Evolutionary conservation across 2,797 vertebrate species (phyloP), one percentile per base, ranked within the genome.

Genomic region (Cyprinella venusta): DNA sequence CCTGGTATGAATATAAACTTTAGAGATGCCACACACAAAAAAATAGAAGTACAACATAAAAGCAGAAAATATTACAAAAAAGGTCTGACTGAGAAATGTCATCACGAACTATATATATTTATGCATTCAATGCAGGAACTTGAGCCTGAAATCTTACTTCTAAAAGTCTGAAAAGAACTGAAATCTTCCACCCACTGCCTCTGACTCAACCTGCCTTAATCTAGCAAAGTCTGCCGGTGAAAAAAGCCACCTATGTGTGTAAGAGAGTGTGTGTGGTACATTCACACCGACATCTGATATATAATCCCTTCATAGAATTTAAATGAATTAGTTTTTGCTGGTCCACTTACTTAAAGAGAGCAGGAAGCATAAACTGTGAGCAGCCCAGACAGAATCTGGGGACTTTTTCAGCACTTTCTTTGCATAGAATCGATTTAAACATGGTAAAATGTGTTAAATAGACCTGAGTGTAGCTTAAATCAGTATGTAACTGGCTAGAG

Each of bases 181-280:
- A 70, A 81, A 85, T 80, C 77, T 80, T 76, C 76, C 80, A 75
- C 86, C 79, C 76, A 82, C 86, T 56, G 71, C 64, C 76, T 82
- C 83, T 87, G 83, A 87, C 83, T 85, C 83, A 87, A 71, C 77
- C 40, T 75, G 75, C 61, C 78, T 82, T 79, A 80, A 80, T 83
- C 76, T 80, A 86, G 76, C 61, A 71, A 80, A 83, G 77, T 52
- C 70, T 42, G 64, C 24, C 42, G 15, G 81, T 68, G 52, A 75
- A 36, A 36, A 82, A 10, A 83, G 63, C 52, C 61, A 85, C 59
- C 40, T 67, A 52, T 68, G 76, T 67, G 63, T 36, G 45, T 18
- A 70, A 18, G 80, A 18, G 48, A 33, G 24, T 52, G 54, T 40
- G 71, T 59, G 45, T 16, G 54, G 63, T 54, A 33, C 56, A 76